phyloP scores from a whole-genome alignment of 1,140 invertebrate species.

The Apocrypta bakeri region DNA sequence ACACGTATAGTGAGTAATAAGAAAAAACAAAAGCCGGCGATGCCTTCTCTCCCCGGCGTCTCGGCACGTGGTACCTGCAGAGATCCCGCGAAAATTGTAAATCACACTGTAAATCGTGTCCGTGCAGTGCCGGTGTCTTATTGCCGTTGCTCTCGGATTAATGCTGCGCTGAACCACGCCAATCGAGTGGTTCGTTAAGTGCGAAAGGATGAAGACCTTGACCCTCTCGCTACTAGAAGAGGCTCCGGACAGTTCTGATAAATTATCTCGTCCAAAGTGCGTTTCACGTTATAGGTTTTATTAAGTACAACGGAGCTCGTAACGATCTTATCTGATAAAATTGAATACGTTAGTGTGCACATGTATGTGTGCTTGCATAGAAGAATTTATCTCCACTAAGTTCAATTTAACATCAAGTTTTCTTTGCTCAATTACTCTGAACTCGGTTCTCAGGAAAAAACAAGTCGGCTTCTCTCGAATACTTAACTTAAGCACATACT shows the following conservation, averaged over 20 bases:
- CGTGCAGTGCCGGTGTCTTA: not conserved
- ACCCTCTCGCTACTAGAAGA: not conserved
- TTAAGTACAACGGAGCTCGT: not conserved
- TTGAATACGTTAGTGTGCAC: no score
- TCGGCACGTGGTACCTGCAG: no score
- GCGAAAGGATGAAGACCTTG: not conserved
- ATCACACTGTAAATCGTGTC: not conserved
- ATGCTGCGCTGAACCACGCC: not conserved
- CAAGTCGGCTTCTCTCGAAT: no score
- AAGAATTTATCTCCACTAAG: not conserved
- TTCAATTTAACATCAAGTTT: not conserved
- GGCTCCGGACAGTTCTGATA: not conserved
- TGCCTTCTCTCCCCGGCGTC: not conserved
- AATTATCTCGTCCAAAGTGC: not conserved
- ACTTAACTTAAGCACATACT: no score
- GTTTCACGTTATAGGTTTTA: not conserved
- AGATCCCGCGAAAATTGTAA: not conserved
- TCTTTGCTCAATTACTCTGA: not conserved
- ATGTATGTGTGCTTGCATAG: not conserved
- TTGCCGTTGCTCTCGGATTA: not conserved
- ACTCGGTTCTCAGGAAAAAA: no score
- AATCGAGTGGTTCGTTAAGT: not conserved
- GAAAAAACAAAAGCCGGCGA: not conserved
- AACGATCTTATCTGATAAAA: not conserved
- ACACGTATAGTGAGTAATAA: not conserved